These are phyloP conservation scores for Micronisus gabar DNA, from an alignment of 2,113 vertebrate species.

Conservation along the genomic window DNA sequence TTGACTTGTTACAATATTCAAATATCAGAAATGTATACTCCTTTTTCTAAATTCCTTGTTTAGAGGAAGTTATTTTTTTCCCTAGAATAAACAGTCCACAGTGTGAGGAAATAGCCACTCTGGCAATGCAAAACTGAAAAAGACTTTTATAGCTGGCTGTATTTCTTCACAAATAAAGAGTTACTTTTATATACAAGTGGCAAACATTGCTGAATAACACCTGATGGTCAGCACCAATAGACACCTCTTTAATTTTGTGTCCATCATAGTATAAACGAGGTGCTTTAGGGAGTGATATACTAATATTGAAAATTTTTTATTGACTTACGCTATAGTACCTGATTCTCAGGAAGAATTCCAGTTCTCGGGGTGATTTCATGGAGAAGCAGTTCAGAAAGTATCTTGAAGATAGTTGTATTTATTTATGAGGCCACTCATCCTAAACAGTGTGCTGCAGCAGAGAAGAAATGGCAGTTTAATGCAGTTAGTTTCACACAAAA, in stretches of 20 bases:
- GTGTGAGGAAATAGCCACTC: slow-evolving; percentile 11
- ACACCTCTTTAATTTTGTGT: neutral
- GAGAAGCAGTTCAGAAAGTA: neutral
- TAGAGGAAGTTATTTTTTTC: neutral
- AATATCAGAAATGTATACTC: neutral
- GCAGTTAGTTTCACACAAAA: neutral
- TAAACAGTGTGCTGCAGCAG: neutral
- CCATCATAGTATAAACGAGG: neutral
- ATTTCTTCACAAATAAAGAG: neutral
- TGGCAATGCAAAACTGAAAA: neutral
- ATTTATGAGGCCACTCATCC: neutral
- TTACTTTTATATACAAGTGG: neutral
- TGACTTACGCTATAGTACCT: neutral
- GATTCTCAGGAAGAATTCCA: neutral
- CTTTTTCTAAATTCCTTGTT: neutral
- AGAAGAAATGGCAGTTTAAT: neutral
- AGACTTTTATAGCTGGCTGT: neutral
- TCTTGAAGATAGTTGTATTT: neutral
- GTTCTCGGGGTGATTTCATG: neutral
- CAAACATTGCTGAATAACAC: neutral
- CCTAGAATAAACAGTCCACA: neutral
- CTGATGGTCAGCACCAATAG: neutral
- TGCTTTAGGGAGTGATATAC: neutral
- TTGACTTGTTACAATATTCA: neutral
- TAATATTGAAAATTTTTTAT: neutral